phyloP scores from a whole-genome alignment of 2,888 invertebrate genomes.

The Eristalinus sepulchralis region DNA sequence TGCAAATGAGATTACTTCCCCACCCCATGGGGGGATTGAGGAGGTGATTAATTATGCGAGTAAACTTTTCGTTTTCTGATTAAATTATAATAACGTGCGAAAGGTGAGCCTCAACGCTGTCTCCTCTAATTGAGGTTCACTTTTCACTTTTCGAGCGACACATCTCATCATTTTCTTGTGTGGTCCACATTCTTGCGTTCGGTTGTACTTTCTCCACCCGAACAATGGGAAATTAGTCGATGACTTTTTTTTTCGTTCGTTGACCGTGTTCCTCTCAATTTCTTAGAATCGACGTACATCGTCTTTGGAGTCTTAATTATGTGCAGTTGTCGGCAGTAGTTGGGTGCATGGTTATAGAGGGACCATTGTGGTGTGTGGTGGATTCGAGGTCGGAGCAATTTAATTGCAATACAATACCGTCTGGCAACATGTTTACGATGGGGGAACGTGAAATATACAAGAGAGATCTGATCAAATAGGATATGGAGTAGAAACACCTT shows the following conservation, averaged over 20 bases:
- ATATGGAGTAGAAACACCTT: no score
- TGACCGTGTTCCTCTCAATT: not conserved
- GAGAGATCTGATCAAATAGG: no score
- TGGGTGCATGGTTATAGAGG: no score
- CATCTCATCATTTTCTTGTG: not conserved
- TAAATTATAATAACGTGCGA: not conserved
- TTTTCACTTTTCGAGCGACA: not conserved
- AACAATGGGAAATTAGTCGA: not conserved
- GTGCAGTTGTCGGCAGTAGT: not conserved
- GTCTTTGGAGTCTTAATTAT: not conserved
- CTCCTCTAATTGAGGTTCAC: not conserved
- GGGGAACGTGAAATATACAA: not conserved
- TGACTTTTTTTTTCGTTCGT: not conserved
- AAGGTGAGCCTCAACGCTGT: not conserved
- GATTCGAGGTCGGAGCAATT: not conserved
- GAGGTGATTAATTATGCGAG: not conserved
- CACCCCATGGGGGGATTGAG: not conserved
- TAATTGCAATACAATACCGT: not conserved
- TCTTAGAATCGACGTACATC: not conserved
- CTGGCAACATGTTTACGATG: not conserved
- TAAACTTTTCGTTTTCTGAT: not conserved
- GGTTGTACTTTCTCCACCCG: not conserved
- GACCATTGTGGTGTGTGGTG: not conserved
- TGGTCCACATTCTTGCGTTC: no score
- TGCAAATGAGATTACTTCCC: conserved; percentile 31